Percentiles rank a stretch among this genome's conserved stretches.
Conservation (phyloP, 2,888 invertebrate genomes). For the Chirona hameri region DNA sequence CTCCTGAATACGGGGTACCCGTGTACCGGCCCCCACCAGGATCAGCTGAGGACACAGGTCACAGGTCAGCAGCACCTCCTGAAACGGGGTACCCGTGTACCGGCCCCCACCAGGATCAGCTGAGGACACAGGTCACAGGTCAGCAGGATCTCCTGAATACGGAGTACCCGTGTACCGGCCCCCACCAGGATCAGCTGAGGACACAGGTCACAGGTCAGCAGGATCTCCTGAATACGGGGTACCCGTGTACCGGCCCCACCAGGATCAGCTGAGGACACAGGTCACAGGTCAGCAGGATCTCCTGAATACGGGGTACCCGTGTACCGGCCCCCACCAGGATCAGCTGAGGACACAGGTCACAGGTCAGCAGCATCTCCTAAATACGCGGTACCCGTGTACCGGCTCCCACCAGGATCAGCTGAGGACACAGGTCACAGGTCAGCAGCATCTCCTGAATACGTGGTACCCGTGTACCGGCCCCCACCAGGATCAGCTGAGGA, state of each 20-base stretch:
- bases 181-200: conserved; percentile 79
- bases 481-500: conserved; percentile 76
- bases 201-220: no score
- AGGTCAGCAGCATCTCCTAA: no score
- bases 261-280: conserved; percentile 69
- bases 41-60: conserved; percentile 68
- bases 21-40: conserved; percentile 80
- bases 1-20: conserved; percentile 78
- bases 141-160: conserved; percentile 72
- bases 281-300: no score
- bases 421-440: no score
- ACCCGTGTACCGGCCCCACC: conserved; percentile 84
- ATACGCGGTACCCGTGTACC: conserved; percentile 82
- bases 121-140: no score
- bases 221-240: conserved; percentile 75
- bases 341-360: conserved; percentile 63
- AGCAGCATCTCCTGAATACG: conserved; percentile 73
- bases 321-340: conserved; percentile 86
- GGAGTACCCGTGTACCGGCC: conserved; percentile 81
- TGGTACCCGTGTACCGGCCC: conserved; percentile 82
- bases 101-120: conserved; percentile 82
- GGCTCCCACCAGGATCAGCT: conserved; percentile 84
- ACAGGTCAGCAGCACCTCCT: no score
- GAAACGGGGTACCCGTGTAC: conserved; percentile 81
- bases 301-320: conserved; percentile 79